Evolutionary conservation across 2,113 vertebrate genomes (phyloP).

Genomic region (Embiotoca jacksoni): DNA sequence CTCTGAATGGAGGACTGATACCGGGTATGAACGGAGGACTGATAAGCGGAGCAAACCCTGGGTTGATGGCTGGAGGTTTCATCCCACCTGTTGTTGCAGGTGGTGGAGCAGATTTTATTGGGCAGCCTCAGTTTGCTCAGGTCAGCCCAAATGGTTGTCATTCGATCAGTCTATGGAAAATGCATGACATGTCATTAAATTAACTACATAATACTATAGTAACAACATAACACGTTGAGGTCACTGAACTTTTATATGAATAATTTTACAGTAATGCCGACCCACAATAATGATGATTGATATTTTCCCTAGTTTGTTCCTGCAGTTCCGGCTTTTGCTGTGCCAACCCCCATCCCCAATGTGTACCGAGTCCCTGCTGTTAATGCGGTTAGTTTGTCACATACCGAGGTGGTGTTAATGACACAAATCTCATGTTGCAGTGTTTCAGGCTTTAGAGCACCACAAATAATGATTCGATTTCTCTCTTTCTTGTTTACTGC

Average conservation of each 20-base stretch:
- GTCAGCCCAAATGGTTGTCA: constrained; percentile 49
- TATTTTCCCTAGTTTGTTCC: constrained; percentile 64
- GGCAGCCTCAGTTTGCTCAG: constrained; percentile 74
- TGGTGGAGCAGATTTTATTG: constrained; percentile 55
- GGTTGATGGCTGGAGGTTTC: constrained; percentile 63
- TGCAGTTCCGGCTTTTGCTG: constrained; percentile 49
- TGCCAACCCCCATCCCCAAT: constrained; percentile 55
- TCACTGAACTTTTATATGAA: not conserved
- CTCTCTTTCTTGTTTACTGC: not conserved
- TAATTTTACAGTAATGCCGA: too few relatives aligned
- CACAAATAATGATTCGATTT: not conserved
- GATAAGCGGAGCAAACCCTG: constrained; percentile 18
- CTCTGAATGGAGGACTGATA: constrained; percentile 62
- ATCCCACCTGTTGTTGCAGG: constrained; percentile 54
- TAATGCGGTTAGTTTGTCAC: constrained; percentile 62
- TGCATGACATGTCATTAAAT: not conserved
- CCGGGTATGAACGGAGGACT: constrained; percentile 27
- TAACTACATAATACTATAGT: too few relatives aligned
- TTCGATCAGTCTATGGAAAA: too few relatives aligned
- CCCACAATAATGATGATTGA: not conserved
- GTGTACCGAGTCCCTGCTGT: constrained; percentile 53
- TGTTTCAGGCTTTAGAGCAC: not conserved
- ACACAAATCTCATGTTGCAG: not conserved
- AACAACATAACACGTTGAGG: not conserved
- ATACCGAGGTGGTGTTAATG: not conserved